Base-by-base conservation (phyloP, 2,888 invertebrate species). In the Drosophila villosipedis region DNA sequence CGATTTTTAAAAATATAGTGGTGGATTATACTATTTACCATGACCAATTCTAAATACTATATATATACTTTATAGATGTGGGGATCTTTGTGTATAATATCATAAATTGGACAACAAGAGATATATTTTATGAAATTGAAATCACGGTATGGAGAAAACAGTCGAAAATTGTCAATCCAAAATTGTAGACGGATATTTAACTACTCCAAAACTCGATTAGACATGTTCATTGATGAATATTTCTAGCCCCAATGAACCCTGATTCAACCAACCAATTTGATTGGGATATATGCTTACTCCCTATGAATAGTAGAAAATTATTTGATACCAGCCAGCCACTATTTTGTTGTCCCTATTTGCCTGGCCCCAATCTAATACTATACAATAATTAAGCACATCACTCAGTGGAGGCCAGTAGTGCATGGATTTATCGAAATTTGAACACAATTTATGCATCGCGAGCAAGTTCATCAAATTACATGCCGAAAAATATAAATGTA, bases 401-500 rank as follows among this genome's bases (percentile, higher is more conserved):
- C 2, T 3, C 30, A n/a, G 5, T 30, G 9, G n/a, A 9, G 3
- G 12, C 19, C 25, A 25, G 12, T 9, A 14, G 33, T 49, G 31
- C 49, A 9, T 41, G 35, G 47, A 39, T 47, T 58, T 70, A 68
- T 47, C 41, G 39, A 81, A 82, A 84, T 71, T 84, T 82, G 72
- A 25, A 59, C 68, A 82, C 80, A 86, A 87, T 89, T 89, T 86
- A 84, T 87, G 86, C 84, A 80, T 61, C 70, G 68, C 68, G 61
- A 64, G 57, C 52, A 57, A 86, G 77, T 80, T 90, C 85, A 89
- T 87, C 80, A 86, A 90, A 85, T 90, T 85, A 73, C 78, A 77
- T 70, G 80, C 77, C 70, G 54, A 81, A 87, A 82, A 0, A 4
- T 4, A 6, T 9, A 19, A 19, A 31, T 16, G 14, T 41, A 75